Evolutionary conservation across 2,797 vertebrate species (phyloP).

Genomic region (Vireo griseus): DNA sequence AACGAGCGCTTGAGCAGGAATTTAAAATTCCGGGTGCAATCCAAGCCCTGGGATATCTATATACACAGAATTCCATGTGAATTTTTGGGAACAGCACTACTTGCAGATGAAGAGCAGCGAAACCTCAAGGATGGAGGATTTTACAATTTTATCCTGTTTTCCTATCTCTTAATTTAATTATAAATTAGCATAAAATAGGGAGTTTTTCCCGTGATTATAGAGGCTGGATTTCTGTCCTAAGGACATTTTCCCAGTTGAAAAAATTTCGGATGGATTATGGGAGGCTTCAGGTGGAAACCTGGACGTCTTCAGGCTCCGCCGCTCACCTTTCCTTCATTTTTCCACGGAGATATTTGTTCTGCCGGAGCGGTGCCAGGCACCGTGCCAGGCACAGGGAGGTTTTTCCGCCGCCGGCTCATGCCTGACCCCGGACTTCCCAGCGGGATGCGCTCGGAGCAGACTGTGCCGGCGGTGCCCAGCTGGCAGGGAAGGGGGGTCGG

Average conservation of each 20-base stretch:
- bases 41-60: fast-evolving
- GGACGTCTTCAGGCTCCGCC: neutral
- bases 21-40: neutral
- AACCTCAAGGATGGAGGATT: neutral
- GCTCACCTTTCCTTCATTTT: neutral
- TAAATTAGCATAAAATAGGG: fast-evolving
- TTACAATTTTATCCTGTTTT: neutral
- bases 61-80: fast-evolving
- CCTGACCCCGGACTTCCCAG: neutral
- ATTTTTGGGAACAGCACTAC: fast-evolving
- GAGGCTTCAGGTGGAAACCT: fast-evolving
- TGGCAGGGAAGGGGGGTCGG: neutral
- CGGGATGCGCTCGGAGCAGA: neutral
- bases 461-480: neutral
- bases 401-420: neutral
- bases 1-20: fast-evolving
- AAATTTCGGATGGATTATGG: fast-evolving
- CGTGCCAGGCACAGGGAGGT: neutral
- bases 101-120: fast-evolving
- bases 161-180: fast-evolving
- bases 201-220: fast-evolving
- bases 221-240: fast-evolving
- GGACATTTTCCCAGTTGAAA: neutral
- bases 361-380: fast-evolving
- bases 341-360: too few species aligned